Conservation (phyloP, 1,140 invertebrate genomes). For the Nilaparvata lugens region DNA sequence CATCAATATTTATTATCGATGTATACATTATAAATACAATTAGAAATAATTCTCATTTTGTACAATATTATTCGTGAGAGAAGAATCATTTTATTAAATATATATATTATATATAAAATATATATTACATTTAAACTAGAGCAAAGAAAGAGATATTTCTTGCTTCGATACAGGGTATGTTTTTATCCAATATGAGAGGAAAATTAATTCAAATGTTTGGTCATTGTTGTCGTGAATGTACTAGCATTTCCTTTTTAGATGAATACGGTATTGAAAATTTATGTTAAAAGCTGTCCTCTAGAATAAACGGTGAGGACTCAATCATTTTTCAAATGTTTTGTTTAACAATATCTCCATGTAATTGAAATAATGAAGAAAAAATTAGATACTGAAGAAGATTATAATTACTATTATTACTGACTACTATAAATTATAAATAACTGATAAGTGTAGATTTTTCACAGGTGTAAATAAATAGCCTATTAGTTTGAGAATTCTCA, state of each 20-base stretch:
- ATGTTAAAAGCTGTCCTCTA: not conserved
- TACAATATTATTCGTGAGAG: no score
- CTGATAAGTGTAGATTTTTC: not conserved
- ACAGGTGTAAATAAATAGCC: not conserved
- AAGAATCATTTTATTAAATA: no score
- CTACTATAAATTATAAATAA: not conserved
- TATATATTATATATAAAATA: no score
- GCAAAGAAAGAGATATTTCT: slow-evolving; percentile 21
- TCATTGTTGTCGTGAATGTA: slow-evolving; percentile 17
- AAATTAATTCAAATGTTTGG: slow-evolving; percentile 17
- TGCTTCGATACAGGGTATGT: slow-evolving; percentile 24
- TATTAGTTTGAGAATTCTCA: not conserved
- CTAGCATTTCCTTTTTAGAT: not conserved
- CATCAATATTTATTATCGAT: no score
- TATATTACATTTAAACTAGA: slow-evolving; percentile 4
- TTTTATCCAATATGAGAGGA: slow-evolving; percentile 20
- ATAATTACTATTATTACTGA: not conserved
- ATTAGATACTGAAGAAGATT: not conserved
- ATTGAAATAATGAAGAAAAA: not conserved
- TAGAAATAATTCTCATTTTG: no score
- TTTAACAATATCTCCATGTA: not conserved
- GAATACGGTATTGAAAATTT: not conserved
- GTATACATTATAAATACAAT: no score
- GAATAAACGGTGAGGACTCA: not conserved
- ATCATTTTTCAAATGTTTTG: not conserved